Conservation (phyloP, 2,113 vertebrate species). For the Mirza zaza region DNA sequence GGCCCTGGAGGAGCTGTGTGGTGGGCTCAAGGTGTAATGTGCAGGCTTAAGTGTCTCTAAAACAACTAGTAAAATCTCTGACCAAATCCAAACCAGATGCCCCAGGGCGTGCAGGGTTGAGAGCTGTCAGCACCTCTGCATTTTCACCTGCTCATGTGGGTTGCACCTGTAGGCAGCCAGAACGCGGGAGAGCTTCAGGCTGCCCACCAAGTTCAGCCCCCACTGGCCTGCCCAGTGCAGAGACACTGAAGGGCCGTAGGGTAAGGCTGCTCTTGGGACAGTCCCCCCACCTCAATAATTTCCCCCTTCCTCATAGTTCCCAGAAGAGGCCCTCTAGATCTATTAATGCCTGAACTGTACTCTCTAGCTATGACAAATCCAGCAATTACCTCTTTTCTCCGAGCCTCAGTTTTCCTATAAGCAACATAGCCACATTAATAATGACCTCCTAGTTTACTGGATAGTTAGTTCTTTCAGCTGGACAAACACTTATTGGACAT, state of each 20-base stretch:
- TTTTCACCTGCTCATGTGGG: constrained; percentile 83
- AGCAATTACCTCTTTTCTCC: background rate
- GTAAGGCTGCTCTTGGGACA: background rate
- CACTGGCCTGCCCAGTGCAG: background rate
- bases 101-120: constrained; percentile 61
- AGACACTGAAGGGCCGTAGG: background rate
- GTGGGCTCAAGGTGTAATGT: constrained; percentile 78
- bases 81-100: constrained; percentile 82
- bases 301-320: background rate
- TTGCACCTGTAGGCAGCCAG: constrained; percentile 75
- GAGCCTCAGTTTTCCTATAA: background rate
- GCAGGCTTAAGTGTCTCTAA: constrained; percentile 80
- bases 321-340: background rate
- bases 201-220: background rate
- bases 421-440: background rate
- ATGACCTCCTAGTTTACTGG: background rate
- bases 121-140: constrained; percentile 77
- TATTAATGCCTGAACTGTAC: background rate
- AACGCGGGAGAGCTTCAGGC: background rate
- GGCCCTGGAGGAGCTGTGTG: constrained; percentile 70
- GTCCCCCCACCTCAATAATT: too few species aligned
- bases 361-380: background rate
- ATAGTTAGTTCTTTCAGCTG: background rate
- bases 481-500: background rate
- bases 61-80: constrained; percentile 81